Evolutionary conservation across 2,888 invertebrate genomes (phyloP), one percentile per base, ranked within the genome.

Genomic region (Hartigia nigra): DNA sequence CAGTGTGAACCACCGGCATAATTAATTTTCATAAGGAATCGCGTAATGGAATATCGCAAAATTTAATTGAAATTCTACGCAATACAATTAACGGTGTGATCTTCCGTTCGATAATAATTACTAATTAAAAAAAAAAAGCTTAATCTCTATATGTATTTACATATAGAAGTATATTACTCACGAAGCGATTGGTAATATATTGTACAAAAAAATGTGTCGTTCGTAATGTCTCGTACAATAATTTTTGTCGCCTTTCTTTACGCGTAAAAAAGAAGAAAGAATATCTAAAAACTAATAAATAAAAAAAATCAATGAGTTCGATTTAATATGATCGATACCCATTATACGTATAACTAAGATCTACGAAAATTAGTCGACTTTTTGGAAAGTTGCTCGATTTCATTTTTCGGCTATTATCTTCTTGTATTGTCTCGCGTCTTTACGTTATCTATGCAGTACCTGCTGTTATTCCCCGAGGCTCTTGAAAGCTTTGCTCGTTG

Each of bases 401-500:
- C 31, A 23, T 75, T 14, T 35, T 72, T 72, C 34, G 34, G 5
- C 36, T 36, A 36, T 82, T 79, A 77, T 81, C 78, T 79, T 81
- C 76, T 80, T 78, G 77, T 85, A 85, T 86, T 85, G 84, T 86
- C 9, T 75, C 75, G 23, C 75, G 75, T 81, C 81, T 79, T 82
- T 72, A 79, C 80, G 78, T 76, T 76, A 77, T 76, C 78, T 75
- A 76, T 78, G 77, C 74, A 74, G 69, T 84, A 82, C 78, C 78
- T 82, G 82, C 86, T 83, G 82, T 85, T 86, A 82, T 80, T 80
- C 79, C 82, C 78, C 84, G 83, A 86, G 86, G 83, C 84, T 83
- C 77, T 79, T 82, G 55, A 23, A 55, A 55, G 55, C 55, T 55
- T 82, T 77, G 75, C 78, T 76, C 78, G 79, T 84, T 83, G 76